Evolutionary conservation across 1,140 invertebrate genomes (phyloP), one percentile per base, ranked within the genome.

Genomic region (Asbolus verrucosus): DNA sequence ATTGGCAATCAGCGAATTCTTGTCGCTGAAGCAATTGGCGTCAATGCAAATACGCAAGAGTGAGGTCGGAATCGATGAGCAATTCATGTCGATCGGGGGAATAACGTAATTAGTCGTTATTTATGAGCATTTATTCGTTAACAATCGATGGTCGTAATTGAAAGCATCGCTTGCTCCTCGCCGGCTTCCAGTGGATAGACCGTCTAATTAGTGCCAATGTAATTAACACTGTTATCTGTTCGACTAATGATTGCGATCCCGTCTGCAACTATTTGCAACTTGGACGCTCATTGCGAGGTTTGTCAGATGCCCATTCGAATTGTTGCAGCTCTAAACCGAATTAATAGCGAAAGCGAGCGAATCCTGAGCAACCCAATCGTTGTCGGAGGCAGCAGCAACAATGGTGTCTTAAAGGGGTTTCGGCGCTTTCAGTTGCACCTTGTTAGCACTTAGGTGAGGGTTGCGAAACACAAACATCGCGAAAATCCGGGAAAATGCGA

Each of bases 91-190:
- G 21, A 11, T 11, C 33, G 6, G 33, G 21, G 18, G 18, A 46
- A 54, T 54, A 27, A 27, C 46, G 14, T 27, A 54, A 54, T 54
- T 54, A 54, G 19, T 30, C 18, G 46, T 54, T 54, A 54, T 54
- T 54, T 54, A 54, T 54, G 46, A 54, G 46, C 46, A 54, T 54
- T 54, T 54, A 54, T 54, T 54, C 21, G 46, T 54, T 54, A 54
- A 27, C 46, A 54, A 54, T 54, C 46, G 46, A 54, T 54, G 46
- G 46, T 27, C 19, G 46, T 54, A 54, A 54, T 54, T 54, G 46
- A 54, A 54, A 54, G 46, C 46, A 54, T 54, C 46, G 46, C 46
- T 54, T 27, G 21, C 46, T 54, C 21, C 46, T 54, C 46, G 18
- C 13, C 27, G 46, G 46, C 27, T 54, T 54, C 18, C 46, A 54